A percentile compares a stretch with the other conserved stretches of the same genome.
Evolutionary conservation across 2,113 vertebrate genomes (phyloP).

Genomic region (Chiloscyllium plagiosum): DNA sequence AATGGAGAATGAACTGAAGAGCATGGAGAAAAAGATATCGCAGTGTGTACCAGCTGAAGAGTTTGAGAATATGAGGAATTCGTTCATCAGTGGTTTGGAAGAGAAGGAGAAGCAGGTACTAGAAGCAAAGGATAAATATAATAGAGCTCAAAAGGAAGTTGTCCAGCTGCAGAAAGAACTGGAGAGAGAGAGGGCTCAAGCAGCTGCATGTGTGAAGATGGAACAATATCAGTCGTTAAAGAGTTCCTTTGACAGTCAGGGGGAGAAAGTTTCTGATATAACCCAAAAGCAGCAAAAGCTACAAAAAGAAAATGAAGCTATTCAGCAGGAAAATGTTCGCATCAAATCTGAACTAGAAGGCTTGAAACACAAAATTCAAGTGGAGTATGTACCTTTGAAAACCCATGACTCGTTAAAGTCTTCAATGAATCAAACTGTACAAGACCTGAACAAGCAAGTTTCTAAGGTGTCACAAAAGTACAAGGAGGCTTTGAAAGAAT

Average conservation of each 20-base stretch:
- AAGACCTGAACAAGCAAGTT: constrained; percentile 73
- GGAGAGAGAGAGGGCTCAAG: constrained; percentile 46
- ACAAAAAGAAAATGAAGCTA: constrained; percentile 69
- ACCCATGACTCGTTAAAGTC: constrained; percentile 69
- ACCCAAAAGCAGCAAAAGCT: constrained; percentile 66
- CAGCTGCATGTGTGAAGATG: constrained; percentile 34
- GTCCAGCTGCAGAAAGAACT: constrained; percentile 63
- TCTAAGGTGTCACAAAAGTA: constrained; percentile 65
- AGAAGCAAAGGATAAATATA: constrained; percentile 66
- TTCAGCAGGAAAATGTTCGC: constrained; percentile 60
- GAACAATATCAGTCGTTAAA: constrained; percentile 68
- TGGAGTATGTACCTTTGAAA: constrained; percentile 66
- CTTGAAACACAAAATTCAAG: constrained; percentile 67
- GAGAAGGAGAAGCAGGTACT: constrained; percentile 72
- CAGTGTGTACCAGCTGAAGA: constrained; percentile 62
- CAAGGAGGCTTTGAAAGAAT: constrained; percentile 64
- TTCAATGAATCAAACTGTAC: constrained; percentile 57
- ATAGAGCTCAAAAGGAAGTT: constrained; percentile 64
- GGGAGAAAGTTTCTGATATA: constrained; percentile 60
- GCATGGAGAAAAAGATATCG: constrained; percentile 52
- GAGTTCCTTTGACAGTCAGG: constrained; percentile 62
- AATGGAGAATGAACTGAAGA: constrained; percentile 64
- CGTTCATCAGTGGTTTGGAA: constrained; percentile 65
- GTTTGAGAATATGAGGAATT: constrained; percentile 83
- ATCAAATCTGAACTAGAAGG: constrained; percentile 72